phyloP scores from a whole-genome alignment of 2,113 vertebrate species.

The Symphodus melops region DNA sequence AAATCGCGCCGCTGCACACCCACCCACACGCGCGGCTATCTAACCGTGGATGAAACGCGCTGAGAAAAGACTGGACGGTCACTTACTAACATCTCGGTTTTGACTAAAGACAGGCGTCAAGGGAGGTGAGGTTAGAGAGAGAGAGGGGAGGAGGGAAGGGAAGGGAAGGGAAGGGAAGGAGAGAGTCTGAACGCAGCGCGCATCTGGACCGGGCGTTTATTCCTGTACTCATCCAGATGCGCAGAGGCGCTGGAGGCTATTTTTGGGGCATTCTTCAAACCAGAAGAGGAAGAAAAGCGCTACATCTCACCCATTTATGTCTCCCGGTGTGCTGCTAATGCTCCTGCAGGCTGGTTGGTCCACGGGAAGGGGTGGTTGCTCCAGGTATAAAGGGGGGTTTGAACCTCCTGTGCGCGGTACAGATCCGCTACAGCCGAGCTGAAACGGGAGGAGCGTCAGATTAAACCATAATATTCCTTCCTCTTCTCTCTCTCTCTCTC shows the following conservation, averaged over 20 bases:
- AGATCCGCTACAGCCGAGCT: conserved; percentile 68
- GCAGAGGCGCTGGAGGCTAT: conserved; percentile 42
- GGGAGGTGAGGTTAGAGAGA: not conserved
- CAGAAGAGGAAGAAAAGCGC: not conserved
- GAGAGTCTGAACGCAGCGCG: conserved; percentile 48
- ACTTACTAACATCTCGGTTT: conserved; percentile 10
- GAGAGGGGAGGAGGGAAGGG: not conserved
- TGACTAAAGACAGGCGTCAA: conserved; percentile 29
- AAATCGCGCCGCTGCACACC: conserved; percentile 36
- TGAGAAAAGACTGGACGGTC: not conserved
- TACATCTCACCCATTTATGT: conserved; percentile 79
- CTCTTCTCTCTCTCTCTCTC: conserved; percentile 53
- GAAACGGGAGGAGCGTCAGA: conserved; percentile 72
- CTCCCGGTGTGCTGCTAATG: conserved; percentile 56
- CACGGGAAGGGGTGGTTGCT: conserved; percentile 24
- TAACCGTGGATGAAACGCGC: conserved; percentile 18
- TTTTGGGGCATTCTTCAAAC: conserved; percentile 29
- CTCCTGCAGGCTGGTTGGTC: conserved; percentile 56
- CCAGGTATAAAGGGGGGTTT: conserved; percentile 45
- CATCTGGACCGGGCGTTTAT: conserved; percentile 67
- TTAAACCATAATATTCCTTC: conserved; percentile 81
- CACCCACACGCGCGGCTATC: conserved; percentile 22
- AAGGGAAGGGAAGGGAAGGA: not conserved
- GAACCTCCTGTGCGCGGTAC: conserved; percentile 41
- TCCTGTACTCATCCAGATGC: conserved; percentile 72